Evolutionary conservation across 2,888 invertebrate genomes (phyloP), one percentile per base, ranked within the genome.

Genomic region (Lochmaea capreae): DNA sequence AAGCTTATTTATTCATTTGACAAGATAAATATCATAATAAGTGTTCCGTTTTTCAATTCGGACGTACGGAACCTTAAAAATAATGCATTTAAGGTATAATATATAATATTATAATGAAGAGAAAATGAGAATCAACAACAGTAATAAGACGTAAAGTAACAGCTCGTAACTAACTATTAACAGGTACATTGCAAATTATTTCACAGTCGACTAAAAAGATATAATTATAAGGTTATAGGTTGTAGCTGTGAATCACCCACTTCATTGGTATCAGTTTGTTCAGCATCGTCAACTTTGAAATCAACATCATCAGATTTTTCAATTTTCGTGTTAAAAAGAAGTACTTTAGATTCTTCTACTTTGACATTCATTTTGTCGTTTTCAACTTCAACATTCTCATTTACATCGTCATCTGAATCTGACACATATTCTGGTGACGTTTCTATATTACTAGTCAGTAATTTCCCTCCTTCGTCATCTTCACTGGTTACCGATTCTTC

Each of bases 341-440:
- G 8, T 22, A 22, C 12, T 11, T 43, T 12, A 46, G 18, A 9
- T 57, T 42, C 18, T 14, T 54, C 59, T 14, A 49, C 67, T 67
- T 26, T 66, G 54, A 58, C 49, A 1, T 58, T 49, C 42, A 22
- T 42, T 49, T 26, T 18, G 16, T 71, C 62, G 9, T 49, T 63
- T 18, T 71, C 72, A 9, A 73, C 73, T 42, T 66, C 65, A 62
- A 39, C 33, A 39, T 39, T 39, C 33, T 75, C 73, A 58, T 70
- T 70, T 9, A 74, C 71, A 39, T 77, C 54, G 9, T 16, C 75
- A n/a, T 76, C 78, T 4, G 78, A 76, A 62, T 76, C 75, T 33
- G 73, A 74, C 5, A 22, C 22, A 71, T 62, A 72, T 49, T 77
- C 77, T 1, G 67, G 57, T 43, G 62, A n/a, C 18, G 11, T 39